These are phyloP conservation scores for Anthonomus grandis DNA, from an alignment of 1,140 invertebrate genomes.

Conservation along the genomic window DNA sequence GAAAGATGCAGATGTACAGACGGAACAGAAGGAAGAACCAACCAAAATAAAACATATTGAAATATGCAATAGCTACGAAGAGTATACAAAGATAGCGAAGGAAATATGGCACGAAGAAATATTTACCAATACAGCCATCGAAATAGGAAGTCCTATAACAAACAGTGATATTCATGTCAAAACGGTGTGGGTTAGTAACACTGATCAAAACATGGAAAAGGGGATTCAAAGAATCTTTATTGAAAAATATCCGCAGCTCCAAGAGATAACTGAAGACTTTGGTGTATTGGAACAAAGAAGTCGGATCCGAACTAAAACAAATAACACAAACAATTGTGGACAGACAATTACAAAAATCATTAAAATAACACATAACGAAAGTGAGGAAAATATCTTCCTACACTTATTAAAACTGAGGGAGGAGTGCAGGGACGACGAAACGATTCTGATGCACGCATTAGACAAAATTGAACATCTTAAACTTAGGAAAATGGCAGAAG, in stretches of 20 bases:
- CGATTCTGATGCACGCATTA: not conserved
- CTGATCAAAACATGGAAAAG: not conserved
- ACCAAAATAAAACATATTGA: too few species aligned
- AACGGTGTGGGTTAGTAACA: not conserved
- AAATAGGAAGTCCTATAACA: not conserved
- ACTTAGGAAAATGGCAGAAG: conserved; percentile 10
- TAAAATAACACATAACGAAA: not conserved
- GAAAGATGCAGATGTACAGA: too few species aligned
- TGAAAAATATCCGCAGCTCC: not conserved
- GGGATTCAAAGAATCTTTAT: not conserved
- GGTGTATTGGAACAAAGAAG: not conserved
- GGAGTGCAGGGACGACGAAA: not conserved
- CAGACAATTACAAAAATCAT: not conserved
- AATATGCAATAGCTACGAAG: not conserved
- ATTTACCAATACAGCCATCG: too few species aligned
- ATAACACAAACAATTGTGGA: not conserved
- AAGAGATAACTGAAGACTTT: not conserved
- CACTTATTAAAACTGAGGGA: not conserved
- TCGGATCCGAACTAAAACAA: not conserved
- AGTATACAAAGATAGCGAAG: not conserved
- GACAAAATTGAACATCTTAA: not conserved
- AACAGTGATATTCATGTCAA: not conserved
- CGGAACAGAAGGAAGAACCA: too few species aligned
- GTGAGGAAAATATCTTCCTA: too few species aligned
- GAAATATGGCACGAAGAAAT: not conserved